Conservation (phyloP, 2,113 vertebrate species). For the Dermatemys mawii region DNA sequence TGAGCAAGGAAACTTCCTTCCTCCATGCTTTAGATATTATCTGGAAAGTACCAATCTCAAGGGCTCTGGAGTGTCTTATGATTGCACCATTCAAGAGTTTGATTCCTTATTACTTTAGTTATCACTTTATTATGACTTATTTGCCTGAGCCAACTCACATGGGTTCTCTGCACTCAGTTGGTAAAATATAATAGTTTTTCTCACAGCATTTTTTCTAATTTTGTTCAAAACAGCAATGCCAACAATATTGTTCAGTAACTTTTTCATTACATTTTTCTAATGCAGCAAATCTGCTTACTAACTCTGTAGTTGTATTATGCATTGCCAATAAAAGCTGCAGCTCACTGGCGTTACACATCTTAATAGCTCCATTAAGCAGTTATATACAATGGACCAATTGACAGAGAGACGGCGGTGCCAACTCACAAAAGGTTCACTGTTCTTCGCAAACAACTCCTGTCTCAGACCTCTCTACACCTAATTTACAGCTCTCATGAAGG, state of each 20-base stretch:
- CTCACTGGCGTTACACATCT: accelerated
- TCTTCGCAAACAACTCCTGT: not conserved
- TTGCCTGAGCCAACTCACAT: not conserved
- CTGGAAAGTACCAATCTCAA: not conserved
- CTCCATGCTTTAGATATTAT: not conserved
- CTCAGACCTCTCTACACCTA: not conserved
- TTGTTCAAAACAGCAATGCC: not conserved
- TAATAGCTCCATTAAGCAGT: not conserved
- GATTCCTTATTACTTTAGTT: not conserved
- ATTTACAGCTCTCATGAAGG: not conserved
- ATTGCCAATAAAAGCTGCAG: not conserved
- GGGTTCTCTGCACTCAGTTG: not conserved
- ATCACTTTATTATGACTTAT: not conserved
- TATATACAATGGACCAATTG: not conserved
- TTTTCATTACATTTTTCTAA: not conserved
- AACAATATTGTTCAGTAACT: not conserved
- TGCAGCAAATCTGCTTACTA: not conserved
- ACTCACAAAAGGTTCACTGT: not conserved
- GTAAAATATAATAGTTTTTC: not conserved
- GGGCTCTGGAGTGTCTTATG: not conserved
- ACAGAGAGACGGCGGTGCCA: not conserved
- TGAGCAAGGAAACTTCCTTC: not conserved
- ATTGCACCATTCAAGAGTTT: not conserved
- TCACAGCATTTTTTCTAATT: not conserved
- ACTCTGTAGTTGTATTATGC: not conserved